Base-by-base conservation (phyloP, 2,113 vertebrate species). In the Nothobranchius furzeri region DNA sequence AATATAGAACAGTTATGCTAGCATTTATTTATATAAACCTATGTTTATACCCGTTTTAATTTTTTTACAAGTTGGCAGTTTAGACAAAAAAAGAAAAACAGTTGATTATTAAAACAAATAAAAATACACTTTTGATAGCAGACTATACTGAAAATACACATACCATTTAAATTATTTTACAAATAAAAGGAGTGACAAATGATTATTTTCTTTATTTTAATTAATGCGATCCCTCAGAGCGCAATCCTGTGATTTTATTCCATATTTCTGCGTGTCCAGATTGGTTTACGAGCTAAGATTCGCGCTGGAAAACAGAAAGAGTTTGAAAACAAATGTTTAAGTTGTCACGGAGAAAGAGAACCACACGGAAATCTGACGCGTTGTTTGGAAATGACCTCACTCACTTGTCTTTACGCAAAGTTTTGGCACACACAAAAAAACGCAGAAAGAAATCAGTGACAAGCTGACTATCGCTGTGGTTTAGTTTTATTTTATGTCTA, bases 331-430 rank as follows among this genome's bases (percentile, higher is more conserved):
- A 54, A 65, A 61, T 64, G 53, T 72, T 73, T 47, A 6, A 71
- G 49, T 47, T 40, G 50, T 55, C 20, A 12, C 51, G 43, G 17
- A 48, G 12, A 43, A 60, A 53, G n/a, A 46, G n/a, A 7, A 12
- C 6, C 10, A 30, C 35, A 15, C 14, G 20, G 66, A 62, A 71
- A 68, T 46, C 50, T 59, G 71, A 63, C 49, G 43, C 64, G 79
- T n/a, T 63, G 67, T 82, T 75, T 70, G 50, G 69, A 83, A 78
- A 85, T 82, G 47, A 85, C 75, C 83, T 90, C 80, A 80, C 69
- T 64, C 10, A 60, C 42, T 75, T 81, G 68, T 81, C 74, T 72
- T 56, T 55, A 68, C 68, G 69, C 25, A 63, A 75, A 70, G 53
- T 56, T 71, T 68, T 61, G 70, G 64, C 48, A 74, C 56, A 58